phyloP scores from a whole-genome alignment of 2,113 vertebrate genomes.

The Scopus umbretta region DNA sequence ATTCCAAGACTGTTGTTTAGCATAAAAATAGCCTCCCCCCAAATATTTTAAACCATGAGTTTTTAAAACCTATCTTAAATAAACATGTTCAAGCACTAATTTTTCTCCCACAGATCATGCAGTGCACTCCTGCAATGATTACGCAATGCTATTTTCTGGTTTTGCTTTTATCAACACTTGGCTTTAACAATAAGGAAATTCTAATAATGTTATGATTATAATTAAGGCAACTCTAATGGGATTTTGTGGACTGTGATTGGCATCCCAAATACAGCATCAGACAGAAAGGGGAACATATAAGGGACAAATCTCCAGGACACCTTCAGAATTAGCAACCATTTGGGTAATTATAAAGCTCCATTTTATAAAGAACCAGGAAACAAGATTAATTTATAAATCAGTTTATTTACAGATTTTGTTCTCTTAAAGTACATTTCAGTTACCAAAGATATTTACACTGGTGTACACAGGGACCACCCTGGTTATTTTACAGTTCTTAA shows the following conservation, averaged over 20 bases:
- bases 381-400: conserved; percentile 82
- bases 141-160: neutral
- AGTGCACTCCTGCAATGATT: neutral
- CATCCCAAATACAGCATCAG: conserved; percentile 31
- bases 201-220: neutral
- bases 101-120: neutral
- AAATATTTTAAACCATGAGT: neutral
- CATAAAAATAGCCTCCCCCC: neutral
- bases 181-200: neutral
- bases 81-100: neutral
- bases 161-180: neutral
- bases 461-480: conserved; percentile 81
- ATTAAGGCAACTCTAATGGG: conserved; percentile 45
- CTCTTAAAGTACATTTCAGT: conserved; percentile 86
- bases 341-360: neutral
- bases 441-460: conserved; percentile 94
- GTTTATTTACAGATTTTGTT: conserved; percentile 94
- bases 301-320: neutral
- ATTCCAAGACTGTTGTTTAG: neutral
- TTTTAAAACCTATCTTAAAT: neutral
- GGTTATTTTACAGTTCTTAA: conserved; percentile 82
- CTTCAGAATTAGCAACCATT: neutral
- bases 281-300: neutral
- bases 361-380: conserved; percentile 8
- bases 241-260: conserved; percentile 29